Evolutionary conservation across 2,113 vertebrate genomes (phyloP), one percentile per base, ranked within the genome.

Genomic region (Grantiella picta): DNA sequence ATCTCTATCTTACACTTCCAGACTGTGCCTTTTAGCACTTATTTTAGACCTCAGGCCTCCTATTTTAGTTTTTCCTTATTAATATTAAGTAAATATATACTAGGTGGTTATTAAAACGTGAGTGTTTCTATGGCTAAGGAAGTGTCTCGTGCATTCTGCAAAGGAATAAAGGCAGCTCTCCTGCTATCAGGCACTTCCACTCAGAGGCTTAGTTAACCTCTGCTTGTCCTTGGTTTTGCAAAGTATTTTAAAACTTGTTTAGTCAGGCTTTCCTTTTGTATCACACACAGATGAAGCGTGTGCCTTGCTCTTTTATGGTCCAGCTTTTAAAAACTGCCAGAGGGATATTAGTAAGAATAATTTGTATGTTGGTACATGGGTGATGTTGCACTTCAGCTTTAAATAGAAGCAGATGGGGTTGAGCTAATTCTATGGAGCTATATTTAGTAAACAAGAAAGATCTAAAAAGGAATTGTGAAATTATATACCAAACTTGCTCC

Each of bases 321-420:
- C 82, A 53, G 95, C 95, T 94, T 95, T 97, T 96, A 94, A 89
- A 88, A 96, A 97, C 76, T 97, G 96, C 96, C 96, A 97, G 92
- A 89, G 95, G 56, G 91, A 96, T 91, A 93, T 97, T 97, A 94
- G 95, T 91, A 96, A 96, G 91, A 95, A 93, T 97, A 96, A 97
- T 97, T 96, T 97, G 92, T 94, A 93, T 96, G 94, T 94, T 96
- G 91, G 89, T 96, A 52, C 91, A 97, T 24, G 95, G 95, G 91
- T 89, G 94, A 96, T 93, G 94, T 78, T 94, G 94, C 91, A 92
- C 89, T 97, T 96, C 95, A 97, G 95, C 95, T 96, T 97, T 96
- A 96, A 97, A 97, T 97, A 96, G 95, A 95, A 97, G 94, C 96
- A 97, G 95, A 97, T 96, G 96, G 94, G 91, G 89, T 92, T 97